phyloP scores from a whole-genome alignment of 2,888 invertebrate species.

The Ichneumoninae sp. region DNA sequence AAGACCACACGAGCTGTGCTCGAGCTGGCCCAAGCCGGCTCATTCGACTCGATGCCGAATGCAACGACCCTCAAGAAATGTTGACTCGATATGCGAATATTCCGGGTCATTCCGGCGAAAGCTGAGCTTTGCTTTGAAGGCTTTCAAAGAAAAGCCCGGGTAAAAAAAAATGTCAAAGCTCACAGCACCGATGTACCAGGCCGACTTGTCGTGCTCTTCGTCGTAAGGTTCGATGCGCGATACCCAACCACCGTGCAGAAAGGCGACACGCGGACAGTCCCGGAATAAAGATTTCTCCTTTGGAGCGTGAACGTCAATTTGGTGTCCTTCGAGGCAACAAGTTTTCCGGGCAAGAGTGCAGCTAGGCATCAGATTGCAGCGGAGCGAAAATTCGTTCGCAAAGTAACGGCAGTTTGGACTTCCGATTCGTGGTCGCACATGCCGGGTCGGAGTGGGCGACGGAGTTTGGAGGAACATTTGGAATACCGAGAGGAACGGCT shows the following conservation, averaged over 20 bases:
- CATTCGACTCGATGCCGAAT: neutral
- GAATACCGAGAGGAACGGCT: conserved; percentile 17
- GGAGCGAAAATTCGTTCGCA: conserved; percentile 2
- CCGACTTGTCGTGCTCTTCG: conserved; percentile 42
- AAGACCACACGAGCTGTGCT: neutral
- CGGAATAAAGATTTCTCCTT: conserved; percentile 16
- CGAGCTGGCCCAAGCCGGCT: neutral
- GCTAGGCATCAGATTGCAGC: neutral
- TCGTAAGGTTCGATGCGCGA: conserved; percentile 36
- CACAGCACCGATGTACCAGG: neutral
- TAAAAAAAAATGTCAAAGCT: conserved; percentile 55
- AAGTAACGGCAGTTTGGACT: conserved; percentile 39
- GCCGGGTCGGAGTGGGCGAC: conserved; percentile 7
- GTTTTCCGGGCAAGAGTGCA: conserved; percentile 13
- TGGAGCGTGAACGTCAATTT: neutral
- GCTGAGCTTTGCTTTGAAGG: conserved; percentile 46
- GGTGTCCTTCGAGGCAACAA: conserved; percentile 18
- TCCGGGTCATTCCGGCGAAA: neutral
- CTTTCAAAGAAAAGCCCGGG: conserved; percentile 55
- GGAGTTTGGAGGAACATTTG: neutral
- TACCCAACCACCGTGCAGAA: neutral
- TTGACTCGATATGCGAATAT: conserved; percentile 7
- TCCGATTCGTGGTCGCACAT: neutral
- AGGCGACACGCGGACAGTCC: conserved; percentile 3
- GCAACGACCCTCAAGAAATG: conserved; percentile 5